A percentile compares a stretch with the other conserved stretches of the same genome.
These are phyloP conservation scores for Rotaria socialis DNA, from an alignment of 2,888 invertebrate species.

Conservation along the genomic window DNA sequence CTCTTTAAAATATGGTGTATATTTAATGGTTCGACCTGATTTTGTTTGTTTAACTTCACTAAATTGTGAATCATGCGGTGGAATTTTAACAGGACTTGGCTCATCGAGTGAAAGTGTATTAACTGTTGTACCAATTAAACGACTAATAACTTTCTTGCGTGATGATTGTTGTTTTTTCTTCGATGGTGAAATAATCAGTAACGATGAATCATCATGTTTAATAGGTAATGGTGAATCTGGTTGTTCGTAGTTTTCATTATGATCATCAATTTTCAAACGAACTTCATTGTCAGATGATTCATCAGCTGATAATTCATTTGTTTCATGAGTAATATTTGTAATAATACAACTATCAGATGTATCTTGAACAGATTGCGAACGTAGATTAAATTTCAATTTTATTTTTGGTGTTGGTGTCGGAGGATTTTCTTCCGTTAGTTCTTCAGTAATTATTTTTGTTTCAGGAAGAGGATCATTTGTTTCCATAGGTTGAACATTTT, in stretches of 20 bases:
- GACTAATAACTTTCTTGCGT: conserved; percentile 23
- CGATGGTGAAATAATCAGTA: background rate
- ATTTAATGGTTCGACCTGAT: conserved; percentile 3
- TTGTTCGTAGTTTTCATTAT: background rate
- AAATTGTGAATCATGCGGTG: background rate
- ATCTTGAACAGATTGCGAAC: conserved; percentile 21
- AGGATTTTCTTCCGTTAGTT: background rate
- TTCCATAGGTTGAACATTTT: background rate
- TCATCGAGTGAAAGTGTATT: conserved; percentile 31
- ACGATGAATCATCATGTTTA: background rate
- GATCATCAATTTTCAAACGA: background rate
- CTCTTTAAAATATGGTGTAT: conserved; percentile 32
- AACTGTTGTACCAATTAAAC: background rate
- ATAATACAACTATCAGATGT: background rate
- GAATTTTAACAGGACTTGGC: conserved; percentile 24
- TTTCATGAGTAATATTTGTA: background rate
- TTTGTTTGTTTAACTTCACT: conserved; percentile 22
- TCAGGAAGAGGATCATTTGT: background rate
- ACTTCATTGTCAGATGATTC: background rate
- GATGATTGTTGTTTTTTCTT: background rate
- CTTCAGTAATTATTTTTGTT: background rate
- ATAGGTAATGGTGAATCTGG: background rate
- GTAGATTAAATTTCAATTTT: conserved; percentile 28
- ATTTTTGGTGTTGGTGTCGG: conserved; percentile 5
- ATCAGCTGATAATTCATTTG: background rate